Base-by-base conservation (phyloP, 2,888 invertebrate genomes). In the Teleiodes luculella region DNA sequence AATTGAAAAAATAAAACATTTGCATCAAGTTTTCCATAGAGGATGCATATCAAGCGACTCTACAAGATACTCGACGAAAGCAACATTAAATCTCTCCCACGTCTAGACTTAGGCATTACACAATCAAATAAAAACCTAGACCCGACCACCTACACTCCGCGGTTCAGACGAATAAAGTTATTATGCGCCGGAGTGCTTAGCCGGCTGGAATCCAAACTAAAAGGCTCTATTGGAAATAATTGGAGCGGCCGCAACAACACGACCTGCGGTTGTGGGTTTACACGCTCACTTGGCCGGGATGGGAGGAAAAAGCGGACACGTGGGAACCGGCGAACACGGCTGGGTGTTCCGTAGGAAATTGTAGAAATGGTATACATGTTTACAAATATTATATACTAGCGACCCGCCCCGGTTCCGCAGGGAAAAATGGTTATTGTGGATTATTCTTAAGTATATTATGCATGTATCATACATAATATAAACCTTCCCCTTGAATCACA, bases 191-290 rank as follows among this genome's bases (percentile, higher is more conserved):
- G 24, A 4, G 24, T 6, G 24, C 24, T 24, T 24, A 6, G n/a
- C 20, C 43, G 24, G 10, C 13, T 24, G n/a, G 20, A 20, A 48
- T 14, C 33, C 16, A 46, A 53, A 37, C 53, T 53, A 18, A 53
- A 46, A 47, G 11, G 14, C 53, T 47, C 53, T 47, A 53, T 53
- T 39, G 11, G 35, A 45, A 52, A 36, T 52, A 52, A 52, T 52
- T 52, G 52, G 45, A 52, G 33, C 35, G 31, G 20, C 45, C 14
- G 10, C 36, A 45, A 33, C 37, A 37, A 28, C 52, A 43, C 52
- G 52, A 43, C 20, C 13, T 53, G 53, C 16, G 53, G 53, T 53
- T 24, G n/a, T 10, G 33, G 20, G 36, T 45, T 46, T 52, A 43
- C 46, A 52, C 46, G 52, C 43, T 46, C 24, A 37, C 35, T 52